phyloP scores from a whole-genome alignment of 2,113 vertebrate species.

The Athene cunicularia region DNA sequence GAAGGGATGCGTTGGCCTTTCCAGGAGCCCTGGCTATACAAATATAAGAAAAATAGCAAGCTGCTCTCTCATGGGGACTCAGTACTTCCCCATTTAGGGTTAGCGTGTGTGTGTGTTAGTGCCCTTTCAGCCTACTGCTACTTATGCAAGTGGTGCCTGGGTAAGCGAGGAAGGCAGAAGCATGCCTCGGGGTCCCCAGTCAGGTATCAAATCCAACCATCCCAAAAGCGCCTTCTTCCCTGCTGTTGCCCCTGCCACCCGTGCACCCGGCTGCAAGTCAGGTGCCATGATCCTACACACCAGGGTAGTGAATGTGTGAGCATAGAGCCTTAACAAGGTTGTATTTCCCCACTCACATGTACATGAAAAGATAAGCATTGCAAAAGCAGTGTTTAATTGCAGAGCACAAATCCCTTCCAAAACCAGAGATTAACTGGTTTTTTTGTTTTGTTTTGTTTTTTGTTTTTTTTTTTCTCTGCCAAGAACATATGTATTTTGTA shows the following conservation, averaged over 20 bases:
- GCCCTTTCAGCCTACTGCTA: neutral
- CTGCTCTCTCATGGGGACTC: neutral
- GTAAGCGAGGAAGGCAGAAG: neutral
- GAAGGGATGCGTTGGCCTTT: neutral
- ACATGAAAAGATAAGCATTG: neutral
- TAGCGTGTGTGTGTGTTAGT: no score
- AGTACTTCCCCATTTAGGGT: neutral
- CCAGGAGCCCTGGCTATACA: neutral
- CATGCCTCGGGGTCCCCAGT: neutral
- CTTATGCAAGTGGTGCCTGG: neutral
- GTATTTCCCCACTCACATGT: neutral
- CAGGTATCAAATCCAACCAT: neutral
- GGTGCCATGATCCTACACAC: rapidly evolving
- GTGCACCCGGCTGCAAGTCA: rapidly evolving
- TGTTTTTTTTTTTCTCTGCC: neutral
- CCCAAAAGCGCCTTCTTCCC: neutral
- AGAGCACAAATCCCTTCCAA: constrained; percentile 59
- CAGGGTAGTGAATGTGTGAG: neutral
- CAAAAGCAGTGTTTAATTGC: constrained; percentile 54
- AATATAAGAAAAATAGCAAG: neutral
- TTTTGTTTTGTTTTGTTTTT: constrained; percentile 23
- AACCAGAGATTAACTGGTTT: constrained; percentile 28
- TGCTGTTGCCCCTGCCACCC: neutral
- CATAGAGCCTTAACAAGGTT: neutral
- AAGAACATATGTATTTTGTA: constrained; percentile 70